Base-by-base conservation (phyloP, 1,140 invertebrate species). In the Halyomorpha halys region DNA sequence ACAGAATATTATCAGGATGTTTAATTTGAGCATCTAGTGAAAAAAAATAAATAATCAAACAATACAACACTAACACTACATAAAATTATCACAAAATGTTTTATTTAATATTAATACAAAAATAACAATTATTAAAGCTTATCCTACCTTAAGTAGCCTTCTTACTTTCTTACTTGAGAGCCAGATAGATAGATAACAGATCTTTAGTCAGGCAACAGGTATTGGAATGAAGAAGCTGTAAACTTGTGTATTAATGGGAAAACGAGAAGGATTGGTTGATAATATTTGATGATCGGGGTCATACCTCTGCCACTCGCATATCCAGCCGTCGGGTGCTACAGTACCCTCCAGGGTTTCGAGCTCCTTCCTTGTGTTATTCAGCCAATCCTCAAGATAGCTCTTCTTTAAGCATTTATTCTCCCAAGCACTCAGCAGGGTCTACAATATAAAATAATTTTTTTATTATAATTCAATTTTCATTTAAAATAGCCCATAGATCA, bases 231-330 rank as follows among this genome's bases (percentile, higher is more conserved):
- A 2, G 59, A 56, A 59, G 56, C 25, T 59, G 56, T 62, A 21
- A 45, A 62, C 25, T 61, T 18, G 27, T 16, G 59, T 19, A 53
- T 44, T 49, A 65, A 60, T 45, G 15, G 51, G 30, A 65, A 61
- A 62, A 63, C 49, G 56, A 62, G 64, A 61, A 62, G 59, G 14
- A n/a, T 56, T 64, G 16, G 34, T 49, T 44, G 61, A 44, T 47
- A 63, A 66, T 51, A 47, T 61, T 56, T 63, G 45, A 62, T 27
- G 27, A 60, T 16, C 14, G 45, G 34, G 71, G 74, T 71, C 79
- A 74, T 86, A 87, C 85, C 84, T 86, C 82, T 86, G 82, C 86
- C 86, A 87, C 68, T 83, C 79, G 73, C 84, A 83, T 60, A 78
- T 76, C 84, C 85, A 87, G 68, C 84, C 84, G 27, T 76, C 73